phyloP scores from a whole-genome alignment of 2,888 invertebrate genomes.

The Melinaea menophilus region DNA sequence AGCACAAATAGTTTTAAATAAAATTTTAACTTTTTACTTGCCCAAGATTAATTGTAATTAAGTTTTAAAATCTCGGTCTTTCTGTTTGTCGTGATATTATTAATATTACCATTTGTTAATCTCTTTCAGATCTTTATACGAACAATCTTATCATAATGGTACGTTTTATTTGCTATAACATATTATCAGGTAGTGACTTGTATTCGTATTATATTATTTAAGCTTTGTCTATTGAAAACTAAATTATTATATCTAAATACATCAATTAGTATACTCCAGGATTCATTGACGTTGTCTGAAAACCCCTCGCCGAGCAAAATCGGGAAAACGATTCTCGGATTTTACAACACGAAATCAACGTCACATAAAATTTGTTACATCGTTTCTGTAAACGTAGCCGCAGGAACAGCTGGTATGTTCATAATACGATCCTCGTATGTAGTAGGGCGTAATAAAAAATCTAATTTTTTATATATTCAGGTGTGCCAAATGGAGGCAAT shows the following conservation, averaged over 20 bases:
- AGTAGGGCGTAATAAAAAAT: slow-evolving; percentile 58
- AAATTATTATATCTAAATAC: too few relatives aligned
- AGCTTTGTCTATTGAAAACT: too few relatives aligned
- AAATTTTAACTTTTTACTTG: slow-evolving; percentile 27
- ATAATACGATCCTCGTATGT: slow-evolving; percentile 18
- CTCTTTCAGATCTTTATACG: slow-evolving; percentile 19
- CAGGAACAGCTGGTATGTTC: too few relatives aligned
- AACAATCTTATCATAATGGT: background rate
- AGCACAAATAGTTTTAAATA: too few relatives aligned
- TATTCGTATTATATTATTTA: too few relatives aligned
- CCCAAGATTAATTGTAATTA: background rate
- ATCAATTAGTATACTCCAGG: too few relatives aligned
- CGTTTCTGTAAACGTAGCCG: background rate
- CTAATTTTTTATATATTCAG: slow-evolving; percentile 67
- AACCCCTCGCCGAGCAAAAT: too few relatives aligned
- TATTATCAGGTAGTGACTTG: too few relatives aligned
- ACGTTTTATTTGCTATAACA: too few relatives aligned
- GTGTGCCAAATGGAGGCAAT: slow-evolving; percentile 74
- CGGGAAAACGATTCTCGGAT: background rate
- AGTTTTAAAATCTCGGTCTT: slow-evolving; percentile 20
- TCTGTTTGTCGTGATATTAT: slow-evolving; percentile 21
- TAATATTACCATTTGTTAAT: slow-evolving; percentile 26
- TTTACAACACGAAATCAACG: background rate
- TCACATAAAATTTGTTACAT: slow-evolving; percentile 8
- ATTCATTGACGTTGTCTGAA: too few relatives aligned